phyloP scores from a whole-genome alignment of 1,140 invertebrate species.

The Sarcophaga peregrina region DNA sequence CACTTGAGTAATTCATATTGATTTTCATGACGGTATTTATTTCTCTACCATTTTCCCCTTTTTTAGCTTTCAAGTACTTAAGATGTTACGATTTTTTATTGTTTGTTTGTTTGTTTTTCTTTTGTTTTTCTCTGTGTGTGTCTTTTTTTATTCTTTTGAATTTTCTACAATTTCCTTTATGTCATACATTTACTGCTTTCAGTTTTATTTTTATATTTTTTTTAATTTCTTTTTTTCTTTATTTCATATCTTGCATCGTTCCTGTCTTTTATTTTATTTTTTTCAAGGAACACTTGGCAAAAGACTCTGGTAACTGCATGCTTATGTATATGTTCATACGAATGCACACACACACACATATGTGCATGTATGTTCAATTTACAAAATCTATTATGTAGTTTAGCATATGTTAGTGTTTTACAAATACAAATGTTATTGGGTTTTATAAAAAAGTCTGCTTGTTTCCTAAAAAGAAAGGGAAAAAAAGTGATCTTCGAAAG shows the following conservation, averaged over 20 bases:
- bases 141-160: neutral
- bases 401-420: constrained; percentile 20
- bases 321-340: neutral
- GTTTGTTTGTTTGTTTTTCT: too few relatives aligned
- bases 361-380: neutral
- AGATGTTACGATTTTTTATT: constrained; percentile 2
- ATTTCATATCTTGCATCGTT: neutral
- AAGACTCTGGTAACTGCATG: neutral
- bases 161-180: constrained; percentile 21
- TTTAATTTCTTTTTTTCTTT: too few relatives aligned
- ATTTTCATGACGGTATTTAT: too few relatives aligned
- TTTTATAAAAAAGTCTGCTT: neutral
- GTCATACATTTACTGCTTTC: constrained; percentile 8
- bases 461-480: neutral
- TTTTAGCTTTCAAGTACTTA: constrained; percentile 2
- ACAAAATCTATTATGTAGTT: constrained; percentile 15
- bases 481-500: neutral
- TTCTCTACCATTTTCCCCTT: neutral
- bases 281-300: neutral
- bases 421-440: constrained; percentile 18
- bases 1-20: too few relatives aligned
- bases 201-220: neutral
- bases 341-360: neutral
- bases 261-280: neutral
- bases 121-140: neutral